phyloP scores from a whole-genome alignment of 2,888 invertebrate species.

The Pristionchus japonicus region DNA sequence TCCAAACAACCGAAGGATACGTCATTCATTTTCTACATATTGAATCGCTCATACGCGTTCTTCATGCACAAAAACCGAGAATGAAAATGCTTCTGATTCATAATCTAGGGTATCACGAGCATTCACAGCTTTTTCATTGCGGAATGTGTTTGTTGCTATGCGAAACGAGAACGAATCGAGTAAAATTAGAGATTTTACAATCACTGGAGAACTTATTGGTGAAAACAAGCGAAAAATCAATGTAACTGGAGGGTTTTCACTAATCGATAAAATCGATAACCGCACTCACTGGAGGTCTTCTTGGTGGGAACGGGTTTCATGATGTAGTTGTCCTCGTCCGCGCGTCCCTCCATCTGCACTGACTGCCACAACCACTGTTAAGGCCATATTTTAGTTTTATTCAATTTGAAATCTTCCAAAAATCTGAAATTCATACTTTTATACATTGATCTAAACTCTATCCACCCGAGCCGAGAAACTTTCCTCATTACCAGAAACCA shows the following conservation, averaged over 20 bases:
- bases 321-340: constrained; percentile 41
- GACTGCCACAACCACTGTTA: constrained; percentile 54
- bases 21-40: constrained; percentile 32
- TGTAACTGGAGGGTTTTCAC: too few species aligned
- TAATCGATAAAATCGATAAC: background rate
- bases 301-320: constrained; percentile 6
- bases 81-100: background rate
- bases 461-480: too few species aligned
- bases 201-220: too few species aligned
- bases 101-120: background rate
- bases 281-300: constrained; percentile 36
- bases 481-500: too few species aligned
- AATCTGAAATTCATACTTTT: too few species aligned
- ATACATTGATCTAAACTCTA: too few species aligned
- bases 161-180: background rate
- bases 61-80: background rate
- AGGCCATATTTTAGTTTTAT: background rate
- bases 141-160: background rate
- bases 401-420: background rate
- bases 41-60: background rate
- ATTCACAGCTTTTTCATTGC: background rate
- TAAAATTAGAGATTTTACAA: too few species aligned
- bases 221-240: too few species aligned
- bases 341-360: constrained; percentile 45
- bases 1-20: background rate